Base-by-base conservation (phyloP, 2,113 vertebrate genomes). In the Perca fluviatilis region DNA sequence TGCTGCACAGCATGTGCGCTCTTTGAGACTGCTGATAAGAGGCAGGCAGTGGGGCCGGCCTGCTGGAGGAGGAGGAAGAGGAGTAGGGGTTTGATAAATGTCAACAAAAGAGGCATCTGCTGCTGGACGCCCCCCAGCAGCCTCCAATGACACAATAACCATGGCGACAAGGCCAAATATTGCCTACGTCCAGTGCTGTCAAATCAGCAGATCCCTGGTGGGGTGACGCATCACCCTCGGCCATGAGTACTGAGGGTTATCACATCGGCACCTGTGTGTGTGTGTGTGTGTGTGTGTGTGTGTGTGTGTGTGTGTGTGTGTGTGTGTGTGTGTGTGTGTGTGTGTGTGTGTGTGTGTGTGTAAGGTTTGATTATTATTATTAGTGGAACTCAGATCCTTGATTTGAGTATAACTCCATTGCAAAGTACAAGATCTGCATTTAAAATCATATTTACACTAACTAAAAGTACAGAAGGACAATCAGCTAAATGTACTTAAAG, bases 21-120 rank as follows among this genome's bases (percentile, higher is more conserved):
- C 49, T 84, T 66, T 80, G 80, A 84, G 71, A 58, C 79, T 46
- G 71, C 84, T 90, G 86, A 94, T 92, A 80, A 93, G 86, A 85
- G 80, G 56, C 64, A 78, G 80, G 50, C 65, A 64, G 79, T n/a
- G 4, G 71, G 54, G 43, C 62, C 47, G 5, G 30, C 62, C 80
- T 79, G 78, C 76, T 68, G 62, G 66, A 74, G 70, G 43, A 73
- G 66, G 69, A 27, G 43, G 80, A 50, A 18, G 36, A 68, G 18
- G 25, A 50, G 14, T 27, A 49, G 49, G 53, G 33, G 82, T 63
- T n/a, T 83, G 89, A 90, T 89, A 84, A 91, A 91, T 88, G 84
- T 89, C 83, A 89, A 43, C 65, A 54, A 69, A 51, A 54, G 46
- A 67, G 15, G 50, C 67, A 54, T 54, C 19, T 69, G 67, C 30